Evolutionary conservation across 2,888 invertebrate species (phyloP).

Genomic region (Athalia rosae): DNA sequence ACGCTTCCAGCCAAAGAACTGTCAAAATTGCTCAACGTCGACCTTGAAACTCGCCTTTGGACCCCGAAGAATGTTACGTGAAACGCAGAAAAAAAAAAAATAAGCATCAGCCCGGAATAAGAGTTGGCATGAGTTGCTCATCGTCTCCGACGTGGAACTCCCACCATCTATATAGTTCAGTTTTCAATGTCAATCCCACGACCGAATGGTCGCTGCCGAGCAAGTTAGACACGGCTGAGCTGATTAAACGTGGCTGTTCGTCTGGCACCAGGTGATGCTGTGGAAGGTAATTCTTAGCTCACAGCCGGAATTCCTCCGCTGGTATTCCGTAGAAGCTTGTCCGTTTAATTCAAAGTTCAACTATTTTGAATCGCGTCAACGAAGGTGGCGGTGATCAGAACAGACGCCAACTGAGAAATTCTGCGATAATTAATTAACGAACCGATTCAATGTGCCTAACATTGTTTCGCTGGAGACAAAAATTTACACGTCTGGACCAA

Average conservation of each 20-base stretch:
- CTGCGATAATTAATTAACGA: too few relatives aligned
- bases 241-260: slow-evolving; percentile 18
- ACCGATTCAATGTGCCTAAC: background rate
- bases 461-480: background rate
- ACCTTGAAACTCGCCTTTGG: background rate
- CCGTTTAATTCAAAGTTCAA: too few relatives aligned
- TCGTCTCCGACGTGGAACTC: too few relatives aligned
- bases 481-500: background rate
- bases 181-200: background rate
- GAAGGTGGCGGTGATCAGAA: too few relatives aligned
- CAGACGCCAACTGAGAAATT: too few relatives aligned
- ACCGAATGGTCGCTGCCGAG: background rate
- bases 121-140: too few relatives aligned
- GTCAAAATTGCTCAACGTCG: background rate
- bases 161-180: background rate
- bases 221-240: slow-evolving; percentile 11
- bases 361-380: too few relatives aligned
- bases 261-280: slow-evolving; percentile 2
- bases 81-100: too few relatives aligned
- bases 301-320: background rate
- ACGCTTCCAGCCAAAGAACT: background rate
- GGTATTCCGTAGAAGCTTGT: too few relatives aligned
- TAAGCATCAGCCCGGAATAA: too few relatives aligned
- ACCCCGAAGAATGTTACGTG: background rate
- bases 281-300: background rate